Evolutionary conservation across 92 coral and sea anemone genomes (phyloP).

Genomic region (Metridium senile): DNA sequence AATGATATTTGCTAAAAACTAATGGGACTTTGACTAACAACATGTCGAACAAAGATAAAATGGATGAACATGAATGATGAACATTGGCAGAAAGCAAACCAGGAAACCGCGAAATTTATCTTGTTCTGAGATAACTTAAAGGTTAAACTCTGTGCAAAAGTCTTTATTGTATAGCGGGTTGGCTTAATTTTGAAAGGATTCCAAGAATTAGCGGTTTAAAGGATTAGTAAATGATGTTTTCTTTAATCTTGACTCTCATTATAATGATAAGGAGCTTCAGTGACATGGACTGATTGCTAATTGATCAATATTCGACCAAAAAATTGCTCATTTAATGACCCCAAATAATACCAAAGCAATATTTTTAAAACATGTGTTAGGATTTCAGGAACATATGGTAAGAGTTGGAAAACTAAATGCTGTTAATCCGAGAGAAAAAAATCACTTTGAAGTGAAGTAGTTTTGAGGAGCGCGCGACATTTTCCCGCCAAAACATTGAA

Average conservation of each 20-base stretch:
- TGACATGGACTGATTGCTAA: not conserved
- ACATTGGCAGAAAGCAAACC: not conserved
- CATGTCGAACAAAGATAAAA: not conserved
- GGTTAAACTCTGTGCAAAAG: not conserved
- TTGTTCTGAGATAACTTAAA: not conserved
- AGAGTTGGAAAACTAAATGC: too few relatives aligned
- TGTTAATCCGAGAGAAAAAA: too few relatives aligned
- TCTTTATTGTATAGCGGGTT: not conserved
- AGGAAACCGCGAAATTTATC: not conserved
- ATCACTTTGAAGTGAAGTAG: too few relatives aligned
- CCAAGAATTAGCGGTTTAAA: not conserved
- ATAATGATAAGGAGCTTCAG: not conserved
- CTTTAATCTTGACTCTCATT: not conserved
- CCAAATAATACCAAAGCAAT: not conserved
- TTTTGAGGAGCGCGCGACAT: too few relatives aligned
- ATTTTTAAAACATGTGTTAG: not conserved
- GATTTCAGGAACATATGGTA: not conserved
- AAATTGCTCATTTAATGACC: not conserved
- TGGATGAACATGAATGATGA: not conserved
- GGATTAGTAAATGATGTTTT: conserved; percentile 4
- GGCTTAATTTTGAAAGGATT: not conserved
- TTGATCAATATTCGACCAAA: not conserved
- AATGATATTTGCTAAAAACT: not conserved
- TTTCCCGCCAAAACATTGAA: too few relatives aligned
- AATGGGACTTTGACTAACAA: not conserved